Conservation (phyloP, 1,140 invertebrate genomes). For the Cataglyphis hispanica region DNA sequence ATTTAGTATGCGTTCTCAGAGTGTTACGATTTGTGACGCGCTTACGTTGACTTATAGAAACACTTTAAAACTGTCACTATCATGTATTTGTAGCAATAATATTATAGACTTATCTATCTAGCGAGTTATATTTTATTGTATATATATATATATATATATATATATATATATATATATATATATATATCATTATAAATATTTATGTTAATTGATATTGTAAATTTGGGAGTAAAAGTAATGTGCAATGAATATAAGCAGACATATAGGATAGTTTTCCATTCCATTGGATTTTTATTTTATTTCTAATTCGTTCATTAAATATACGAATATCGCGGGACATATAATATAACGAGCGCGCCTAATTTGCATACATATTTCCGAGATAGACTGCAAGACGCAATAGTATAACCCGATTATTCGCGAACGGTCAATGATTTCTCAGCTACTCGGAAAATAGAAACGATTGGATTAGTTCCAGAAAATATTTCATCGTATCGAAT, state of each 20-base stretch:
- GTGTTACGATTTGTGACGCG: neutral
- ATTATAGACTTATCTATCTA: neutral
- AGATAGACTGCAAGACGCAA: slow-evolving; percentile 27
- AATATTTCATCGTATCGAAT: slow-evolving; percentile 48
- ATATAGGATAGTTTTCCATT: neutral
- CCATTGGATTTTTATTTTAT: neutral
- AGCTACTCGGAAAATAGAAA: slow-evolving; percentile 38
- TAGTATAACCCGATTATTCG: slow-evolving; percentile 43
- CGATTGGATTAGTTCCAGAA: slow-evolving; percentile 67
- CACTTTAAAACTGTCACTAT: neutral
- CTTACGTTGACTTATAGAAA: neutral
- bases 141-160: neutral
- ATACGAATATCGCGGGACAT: neutral
- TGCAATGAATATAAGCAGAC: neutral
- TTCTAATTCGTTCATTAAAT: slow-evolving; percentile 37
- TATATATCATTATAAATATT: neutral
- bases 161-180: too few relatives aligned
- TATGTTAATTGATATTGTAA: neutral
- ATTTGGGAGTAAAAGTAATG: neutral
- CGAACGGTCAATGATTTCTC: slow-evolving; percentile 28
- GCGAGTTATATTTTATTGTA: neutral
- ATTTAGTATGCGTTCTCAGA: neutral
- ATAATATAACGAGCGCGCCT: slow-evolving; percentile 7
- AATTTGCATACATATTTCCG: slow-evolving; percentile 57
- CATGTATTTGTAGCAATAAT: neutral